phyloP scores from a whole-genome alignment of 2,888 invertebrate genomes.

The Drosophila aldrichi region DNA sequence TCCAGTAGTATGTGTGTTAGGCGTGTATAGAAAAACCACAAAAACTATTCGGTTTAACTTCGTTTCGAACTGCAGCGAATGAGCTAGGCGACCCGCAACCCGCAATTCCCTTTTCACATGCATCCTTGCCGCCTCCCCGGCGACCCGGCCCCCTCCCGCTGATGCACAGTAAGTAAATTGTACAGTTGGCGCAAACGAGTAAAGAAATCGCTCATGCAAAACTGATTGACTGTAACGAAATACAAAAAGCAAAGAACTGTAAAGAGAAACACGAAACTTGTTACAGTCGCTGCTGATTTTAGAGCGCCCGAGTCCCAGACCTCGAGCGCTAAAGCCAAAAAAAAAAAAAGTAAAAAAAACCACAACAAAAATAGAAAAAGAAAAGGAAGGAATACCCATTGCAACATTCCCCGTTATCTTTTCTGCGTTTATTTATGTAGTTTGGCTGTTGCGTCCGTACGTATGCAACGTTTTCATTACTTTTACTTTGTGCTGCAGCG shows the following conservation, averaged over 20 bases:
- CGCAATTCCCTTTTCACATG: constrained; percentile 13
- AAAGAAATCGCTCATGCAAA: constrained; percentile 79
- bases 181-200: constrained; percentile 78
- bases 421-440: constrained; percentile 72
- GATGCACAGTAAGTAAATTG: constrained; percentile 65
- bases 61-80: constrained; percentile 46
- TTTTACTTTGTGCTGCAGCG: constrained; percentile 41
- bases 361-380: constrained; percentile 1
- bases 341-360: neutral
- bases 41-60: constrained; percentile 50
- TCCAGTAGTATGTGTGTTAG: constrained; percentile 17
- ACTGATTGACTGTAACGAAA: constrained; percentile 80
- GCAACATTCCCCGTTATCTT: constrained; percentile 60
- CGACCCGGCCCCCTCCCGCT: neutral
- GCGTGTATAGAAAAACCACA: constrained; percentile 14
- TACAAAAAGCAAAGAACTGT: constrained; percentile 66
- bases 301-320: constrained; percentile 32
- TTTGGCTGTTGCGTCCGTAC: constrained; percentile 42
- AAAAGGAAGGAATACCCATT: constrained; percentile 17
- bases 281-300: constrained; percentile 75
- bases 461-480: constrained; percentile 70
- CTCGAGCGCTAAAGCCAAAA: constrained; percentile 8
- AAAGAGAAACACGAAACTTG: constrained; percentile 73
- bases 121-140: neutral
- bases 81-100: constrained; percentile 47